These are phyloP conservation scores for Catagonus wagneri DNA, from an alignment of 2,113 vertebrate species.

Conservation along the genomic window DNA sequence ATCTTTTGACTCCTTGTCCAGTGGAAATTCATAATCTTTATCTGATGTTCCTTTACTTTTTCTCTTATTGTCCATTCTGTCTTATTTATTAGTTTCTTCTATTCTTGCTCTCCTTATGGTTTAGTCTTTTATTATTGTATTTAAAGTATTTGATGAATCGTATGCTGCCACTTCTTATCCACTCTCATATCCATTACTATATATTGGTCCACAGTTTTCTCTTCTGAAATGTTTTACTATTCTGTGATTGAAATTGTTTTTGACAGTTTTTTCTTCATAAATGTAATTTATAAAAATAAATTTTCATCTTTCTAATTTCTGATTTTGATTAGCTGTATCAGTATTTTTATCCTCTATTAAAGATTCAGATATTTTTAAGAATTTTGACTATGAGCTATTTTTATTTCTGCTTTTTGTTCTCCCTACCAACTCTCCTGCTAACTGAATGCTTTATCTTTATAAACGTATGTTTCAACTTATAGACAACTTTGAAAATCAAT, in stretches of 20 bases:
- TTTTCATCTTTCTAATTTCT: conserved; percentile 46
- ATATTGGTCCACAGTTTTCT: conserved; percentile 43
- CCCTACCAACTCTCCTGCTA: background rate
- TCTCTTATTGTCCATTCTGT: background rate
- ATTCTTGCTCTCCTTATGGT: conserved; percentile 35
- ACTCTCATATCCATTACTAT: background rate
- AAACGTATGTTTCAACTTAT: conserved; percentile 35
- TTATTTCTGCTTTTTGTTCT: conserved; percentile 17
- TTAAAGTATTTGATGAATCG: conserved; percentile 18
- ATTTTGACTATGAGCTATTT: background rate
- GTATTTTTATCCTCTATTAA: background rate
- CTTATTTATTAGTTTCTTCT: conserved; percentile 43
- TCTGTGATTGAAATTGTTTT: conserved; percentile 42
- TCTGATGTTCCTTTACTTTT: background rate
- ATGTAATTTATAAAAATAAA: conserved; percentile 39
- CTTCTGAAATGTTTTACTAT: conserved; percentile 20
- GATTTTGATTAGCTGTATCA: conserved; percentile 23
- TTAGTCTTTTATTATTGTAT: conserved; percentile 42
- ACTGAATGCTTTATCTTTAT: conserved; percentile 42
- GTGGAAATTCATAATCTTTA: conserved; percentile 32
- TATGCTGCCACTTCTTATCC: background rate
- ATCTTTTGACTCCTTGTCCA: background rate
- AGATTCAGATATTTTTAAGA: background rate
- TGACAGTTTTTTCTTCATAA: conserved; percentile 51
- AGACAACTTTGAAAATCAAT: conserved; percentile 39